Base-by-base conservation (phyloP, 2,888 invertebrate genomes). In the Pycnomerus fuliginosus region DNA sequence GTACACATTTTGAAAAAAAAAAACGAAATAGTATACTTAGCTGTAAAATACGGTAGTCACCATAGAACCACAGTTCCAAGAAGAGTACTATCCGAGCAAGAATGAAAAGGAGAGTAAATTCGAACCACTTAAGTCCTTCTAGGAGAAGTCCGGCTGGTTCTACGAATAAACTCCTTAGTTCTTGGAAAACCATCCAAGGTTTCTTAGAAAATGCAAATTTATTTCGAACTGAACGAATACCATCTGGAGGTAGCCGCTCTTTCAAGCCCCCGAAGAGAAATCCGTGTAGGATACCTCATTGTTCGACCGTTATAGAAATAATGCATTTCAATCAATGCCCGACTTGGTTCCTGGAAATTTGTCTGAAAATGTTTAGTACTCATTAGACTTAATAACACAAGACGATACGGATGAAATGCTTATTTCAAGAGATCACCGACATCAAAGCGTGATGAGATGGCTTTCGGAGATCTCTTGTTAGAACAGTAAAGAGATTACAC, bases 281-380 rank as follows among this genome's bases (percentile, higher is more conserved):
- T 13, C 31, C 22, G 16, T 39, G 15, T 23, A 49, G 37, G 36
- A 45, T 40, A 36, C 32, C 31, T 43, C 32, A 42, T 42, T 31
- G 24, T 20, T 22, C 31, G 29, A 51, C 53, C 53, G 53, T 53
- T 53, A 53, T 34, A 25, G 33, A 44, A 39, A 44, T 44, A 44
- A 56, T 52, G 52, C 46, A 36, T 50, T 52, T 55, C 55, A 55
- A 55, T 55, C 52, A 52, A 55, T 49, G 44, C 52, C 44, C 42
- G 52, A 40, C 48, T 41, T 40, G 44, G 33, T 56, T 56, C 56
- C 44, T 27, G 44, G 56, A 56, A 56, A 52, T 56, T 52, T 46
- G 56, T 56, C 56, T 55, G 53, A 56, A 54, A 54, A 56, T 53
- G 44, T 56, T 50, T 46, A 50, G 45, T 51, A 48, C 53, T 53